Percentiles rank a stretch among this genome's conserved stretches.
Evolutionary conservation across 2,888 invertebrate genomes (phyloP).

Genomic region (Metalampra italica): DNA sequence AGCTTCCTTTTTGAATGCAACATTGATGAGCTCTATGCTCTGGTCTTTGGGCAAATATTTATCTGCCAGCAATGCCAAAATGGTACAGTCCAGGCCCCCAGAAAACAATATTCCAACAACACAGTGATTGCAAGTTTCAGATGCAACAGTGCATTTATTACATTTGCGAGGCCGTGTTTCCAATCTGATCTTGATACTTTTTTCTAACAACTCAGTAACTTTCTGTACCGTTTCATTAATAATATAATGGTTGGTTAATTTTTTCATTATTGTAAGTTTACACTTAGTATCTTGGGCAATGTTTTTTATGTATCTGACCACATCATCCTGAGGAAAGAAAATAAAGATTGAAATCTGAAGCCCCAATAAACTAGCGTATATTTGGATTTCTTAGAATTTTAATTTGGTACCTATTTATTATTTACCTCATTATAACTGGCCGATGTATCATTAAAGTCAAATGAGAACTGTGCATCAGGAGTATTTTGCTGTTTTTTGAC

Average conservation of each 20-base stretch:
- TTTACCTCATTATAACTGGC: neutral
- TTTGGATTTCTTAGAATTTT: too few relatives aligned
- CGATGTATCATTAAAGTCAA: slow-evolving; percentile 26
- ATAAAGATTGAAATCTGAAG: neutral
- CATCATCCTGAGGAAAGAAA: slow-evolving; percentile 39
- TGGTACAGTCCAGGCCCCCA: slow-evolving; percentile 97
- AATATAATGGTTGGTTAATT: slow-evolving; percentile 48
- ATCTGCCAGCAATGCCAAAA: slow-evolving; percentile 89
- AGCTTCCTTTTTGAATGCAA: slow-evolving; percentile 86
- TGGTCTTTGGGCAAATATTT: slow-evolving; percentile 81
- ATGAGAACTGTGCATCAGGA: slow-evolving; percentile 51
- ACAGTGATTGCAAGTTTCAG: slow-evolving; percentile 73
- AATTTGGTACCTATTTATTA: too few relatives aligned
- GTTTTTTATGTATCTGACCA: slow-evolving; percentile 41
- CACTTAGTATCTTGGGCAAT: slow-evolving; percentile 29
- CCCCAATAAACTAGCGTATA: too few relatives aligned
- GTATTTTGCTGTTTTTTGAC: slow-evolving; percentile 47
- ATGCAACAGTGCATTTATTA: slow-evolving; percentile 69
- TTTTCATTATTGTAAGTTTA: slow-evolving; percentile 50
- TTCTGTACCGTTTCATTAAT: slow-evolving; percentile 59
- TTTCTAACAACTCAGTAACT: slow-evolving; percentile 73
- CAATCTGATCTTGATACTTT: slow-evolving; percentile 80
- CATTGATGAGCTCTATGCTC: slow-evolving; percentile 94
- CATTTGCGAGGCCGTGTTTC: slow-evolving; percentile 81
- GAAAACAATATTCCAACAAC: slow-evolving; percentile 93